phyloP scores from a whole-genome alignment of 2,888 invertebrate species.

The Caenorhabditis macrosperma region DNA sequence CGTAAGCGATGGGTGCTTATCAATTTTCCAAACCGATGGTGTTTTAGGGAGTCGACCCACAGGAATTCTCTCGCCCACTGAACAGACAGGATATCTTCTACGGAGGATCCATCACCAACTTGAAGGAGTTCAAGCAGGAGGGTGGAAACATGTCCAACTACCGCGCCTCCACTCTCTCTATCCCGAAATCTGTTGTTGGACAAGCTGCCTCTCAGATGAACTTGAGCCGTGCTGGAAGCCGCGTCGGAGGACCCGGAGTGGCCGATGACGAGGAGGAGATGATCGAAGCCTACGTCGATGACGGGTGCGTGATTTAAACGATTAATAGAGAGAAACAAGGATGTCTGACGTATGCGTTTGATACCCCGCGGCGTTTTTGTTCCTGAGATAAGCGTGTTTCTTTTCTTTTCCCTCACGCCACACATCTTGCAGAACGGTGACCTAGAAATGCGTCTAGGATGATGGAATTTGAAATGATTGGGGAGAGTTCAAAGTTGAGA shows the following conservation, averaged over 20 bases:
- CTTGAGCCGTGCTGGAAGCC: slow-evolving; percentile 53
- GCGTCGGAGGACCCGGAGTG: slow-evolving; percentile 35
- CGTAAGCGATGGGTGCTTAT: slow-evolving; percentile 67
- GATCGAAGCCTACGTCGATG: slow-evolving; percentile 55
- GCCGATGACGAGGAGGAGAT: slow-evolving; percentile 55
- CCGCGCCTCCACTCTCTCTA: slow-evolving; percentile 66
- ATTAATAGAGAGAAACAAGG: not conserved
- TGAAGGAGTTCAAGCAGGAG: slow-evolving; percentile 87
- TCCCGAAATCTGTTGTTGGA: slow-evolving; percentile 67
- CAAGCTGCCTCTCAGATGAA: slow-evolving; percentile 71
- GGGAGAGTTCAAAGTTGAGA: not conserved
- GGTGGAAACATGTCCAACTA: slow-evolving; percentile 64
- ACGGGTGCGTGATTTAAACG: slow-evolving; percentile 28
- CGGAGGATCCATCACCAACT: slow-evolving; percentile 93
- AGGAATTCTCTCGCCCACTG: slow-evolving; percentile 76
- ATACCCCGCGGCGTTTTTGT: slow-evolving; percentile 25
- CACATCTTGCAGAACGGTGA: not conserved
- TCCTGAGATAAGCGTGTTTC: slow-evolving; percentile 35
- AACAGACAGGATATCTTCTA: slow-evolving; percentile 93
- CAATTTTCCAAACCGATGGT: too few species aligned
- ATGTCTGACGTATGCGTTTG: not conserved
- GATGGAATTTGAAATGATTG: not conserved
- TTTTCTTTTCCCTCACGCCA: not conserved
- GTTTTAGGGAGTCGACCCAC: slow-evolving; percentile 77
- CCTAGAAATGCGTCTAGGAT: too few species aligned